Base-by-base conservation (phyloP, 2,888 invertebrate species). In the Andrena marginata region DNA sequence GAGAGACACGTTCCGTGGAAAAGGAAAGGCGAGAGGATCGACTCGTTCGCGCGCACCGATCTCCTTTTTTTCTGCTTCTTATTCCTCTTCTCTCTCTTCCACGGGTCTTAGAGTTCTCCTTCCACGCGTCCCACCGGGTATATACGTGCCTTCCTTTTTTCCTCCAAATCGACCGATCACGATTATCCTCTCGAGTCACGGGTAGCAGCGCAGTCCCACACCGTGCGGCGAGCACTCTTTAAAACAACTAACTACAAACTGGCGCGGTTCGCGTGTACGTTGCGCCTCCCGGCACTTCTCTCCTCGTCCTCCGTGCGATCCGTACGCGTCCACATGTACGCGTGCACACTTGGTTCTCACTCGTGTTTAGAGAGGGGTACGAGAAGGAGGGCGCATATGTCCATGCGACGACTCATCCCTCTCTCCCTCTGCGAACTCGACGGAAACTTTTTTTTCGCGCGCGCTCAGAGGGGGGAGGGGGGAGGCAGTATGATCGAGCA, bases 191-290 rank as follows among this genome's bases (percentile, higher is more conserved):
- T 48, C 6, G 31, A 48, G 16, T n/a, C 64, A 78, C 85, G 71
- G 29, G 65, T 54, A 65, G 56, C 67, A 5, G 63, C 31, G 56
- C 33, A 60, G 76, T 60, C 33, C 65, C 63, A 62, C 67, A 62
- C 78, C 51, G 51, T 42, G 20, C 67, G 49, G 70, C 71, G 76
- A 60, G 80, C 80, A 81, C 89, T 68, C 78, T 83, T 63, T 31
- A 78, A 83, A 82, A 77, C 62, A 91, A 90, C 91, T 90, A 92
- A 35, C 91, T 92, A 92, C 89, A 88, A 92, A 92, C 93, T 92
- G 92, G 88, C 91, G 90, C 87, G 89, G 88, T 85, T 87, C 89
- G 88, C 88, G 90, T 85, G 90, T 90, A 89, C 89, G 90, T 42
- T 42, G 42, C 20, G 91, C 88, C 89, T 89, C 90, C 89, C 91